Evolutionary conservation across 2,888 invertebrate species (phyloP).

Genomic region (Drosophila robusta): DNA sequence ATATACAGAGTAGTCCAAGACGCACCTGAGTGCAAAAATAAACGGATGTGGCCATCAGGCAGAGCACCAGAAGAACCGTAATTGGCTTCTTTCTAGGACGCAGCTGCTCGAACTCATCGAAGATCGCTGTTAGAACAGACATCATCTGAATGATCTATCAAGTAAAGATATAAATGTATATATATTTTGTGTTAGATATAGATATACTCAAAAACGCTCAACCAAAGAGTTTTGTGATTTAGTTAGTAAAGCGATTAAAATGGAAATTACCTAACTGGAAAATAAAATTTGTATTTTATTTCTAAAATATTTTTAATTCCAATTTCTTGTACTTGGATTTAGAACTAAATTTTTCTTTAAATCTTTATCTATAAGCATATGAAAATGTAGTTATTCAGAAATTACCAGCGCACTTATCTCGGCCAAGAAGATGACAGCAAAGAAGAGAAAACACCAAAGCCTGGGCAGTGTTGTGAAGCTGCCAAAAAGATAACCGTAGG

Average conservation of each 20-base stretch:
- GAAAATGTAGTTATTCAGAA: neutral
- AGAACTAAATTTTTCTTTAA: too few species aligned
- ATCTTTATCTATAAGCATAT: neutral
- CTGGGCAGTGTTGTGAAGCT: slow-evolving; percentile 76
- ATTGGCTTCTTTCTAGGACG: slow-evolving; percentile 66
- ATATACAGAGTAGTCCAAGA: neutral
- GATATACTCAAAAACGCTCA: neutral
- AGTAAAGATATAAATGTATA: neutral
- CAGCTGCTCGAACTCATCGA: slow-evolving; percentile 82
- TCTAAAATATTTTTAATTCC: too few species aligned
- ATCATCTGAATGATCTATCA: slow-evolving; percentile 80
- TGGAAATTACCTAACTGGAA: too few species aligned
- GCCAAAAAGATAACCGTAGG: slow-evolving; percentile 80
- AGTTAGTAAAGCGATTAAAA: too few species aligned
- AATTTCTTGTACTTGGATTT: too few species aligned
- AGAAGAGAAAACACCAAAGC: slow-evolving; percentile 91
- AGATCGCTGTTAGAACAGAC: slow-evolving; percentile 81
- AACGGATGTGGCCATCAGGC: slow-evolving; percentile 67
- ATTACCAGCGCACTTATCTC: slow-evolving; percentile 91
- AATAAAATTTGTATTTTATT: too few species aligned
- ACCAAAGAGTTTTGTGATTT: too few species aligned
- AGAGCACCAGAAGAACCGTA: slow-evolving; percentile 59
- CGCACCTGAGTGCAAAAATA: slow-evolving; percentile 83
- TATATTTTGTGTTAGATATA: neutral
- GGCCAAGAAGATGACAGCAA: slow-evolving; percentile 91